These are phyloP conservation scores for Rhaphigaster nebulosa DNA, from an alignment of 2,888 invertebrate genomes.

Conservation along the genomic window DNA sequence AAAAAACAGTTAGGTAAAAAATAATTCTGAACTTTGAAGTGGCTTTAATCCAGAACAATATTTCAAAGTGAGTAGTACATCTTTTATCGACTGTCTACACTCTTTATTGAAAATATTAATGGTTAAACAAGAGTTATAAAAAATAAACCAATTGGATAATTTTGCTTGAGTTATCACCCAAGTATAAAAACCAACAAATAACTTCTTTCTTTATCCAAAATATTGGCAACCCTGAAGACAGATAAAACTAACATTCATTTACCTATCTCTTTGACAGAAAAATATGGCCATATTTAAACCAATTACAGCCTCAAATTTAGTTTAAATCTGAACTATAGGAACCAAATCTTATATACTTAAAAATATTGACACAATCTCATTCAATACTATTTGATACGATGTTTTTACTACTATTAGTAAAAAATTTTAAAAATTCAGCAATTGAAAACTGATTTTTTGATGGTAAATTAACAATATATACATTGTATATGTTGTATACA, in stretches of 20 bases:
- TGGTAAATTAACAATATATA: conserved; percentile 30
- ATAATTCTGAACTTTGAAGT: background rate
- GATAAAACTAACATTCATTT: background rate
- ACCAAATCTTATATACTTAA: background rate
- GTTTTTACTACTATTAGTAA: background rate
- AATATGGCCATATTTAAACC: background rate
- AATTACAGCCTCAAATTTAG: background rate
- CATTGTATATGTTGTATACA: conserved; percentile 50
- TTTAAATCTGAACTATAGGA: background rate
- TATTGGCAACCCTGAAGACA: background rate
- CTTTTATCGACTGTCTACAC: background rate
- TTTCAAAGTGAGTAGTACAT: background rate
- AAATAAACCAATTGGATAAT: background rate
- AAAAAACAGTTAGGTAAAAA: background rate
- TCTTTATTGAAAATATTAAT: background rate
- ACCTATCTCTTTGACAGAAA: background rate
- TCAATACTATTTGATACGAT: background rate
- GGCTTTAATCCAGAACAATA: background rate
- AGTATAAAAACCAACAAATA: background rate
- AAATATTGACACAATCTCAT: background rate
- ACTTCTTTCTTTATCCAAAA: background rate
- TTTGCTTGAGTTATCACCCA: background rate
- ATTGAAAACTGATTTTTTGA: background rate
- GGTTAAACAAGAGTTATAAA: background rate
- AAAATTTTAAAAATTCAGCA: background rate